Base-by-base conservation (phyloP, 92 coral and sea anemone genomes). In the Parazoanthus darwini region DNA sequence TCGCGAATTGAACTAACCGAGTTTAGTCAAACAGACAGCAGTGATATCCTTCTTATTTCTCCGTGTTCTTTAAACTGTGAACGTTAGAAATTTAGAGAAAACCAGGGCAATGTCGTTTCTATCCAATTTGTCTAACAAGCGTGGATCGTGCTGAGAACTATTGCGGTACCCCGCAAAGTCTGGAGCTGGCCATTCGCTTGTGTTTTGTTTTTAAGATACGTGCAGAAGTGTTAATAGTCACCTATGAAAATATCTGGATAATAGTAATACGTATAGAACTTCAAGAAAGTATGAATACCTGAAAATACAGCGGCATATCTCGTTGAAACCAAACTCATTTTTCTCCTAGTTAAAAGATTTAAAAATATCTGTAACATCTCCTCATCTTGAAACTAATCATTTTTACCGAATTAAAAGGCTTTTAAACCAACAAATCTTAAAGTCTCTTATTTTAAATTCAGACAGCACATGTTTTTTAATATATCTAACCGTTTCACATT, bases 71-170 rank as follows among this genome's bases (percentile, higher is more conserved):
- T 8, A 74, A 23, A 82, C 29, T 82, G 26, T 65, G 15, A 67
- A 37, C 75, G 75, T 59, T 58, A 38, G 23, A 50, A 82, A 6
- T 39, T 39, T 65, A 82, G 26, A 56, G 48, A 81, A 43, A 65
- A 67, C 15, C 37, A 22, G 44, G 51, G 56, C 15, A 82, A 67
- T 3, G 74, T 51, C 51, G 86, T 82, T 67, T 59, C 86, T 39
- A 38, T 82, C 74, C 86, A 82, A 82, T 35, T 82, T 82, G 74
- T 58, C 71, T 59, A 5, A 74, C 51, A 81, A 29, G 85, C 74
- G n/a, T 58, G 67, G 33, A 39, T 42, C 86, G 16, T 82, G 75
- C 86, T 82, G 86, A 39, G 63, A 20, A 11, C 15, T 63, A 37
- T 37, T 81, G 72, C 71, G 71, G 74, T 44, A 18, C 73, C 85